These are phyloP conservation scores for Drosophila pachea DNA, from an alignment of 1,140 invertebrate species.

Conservation along the genomic window DNA sequence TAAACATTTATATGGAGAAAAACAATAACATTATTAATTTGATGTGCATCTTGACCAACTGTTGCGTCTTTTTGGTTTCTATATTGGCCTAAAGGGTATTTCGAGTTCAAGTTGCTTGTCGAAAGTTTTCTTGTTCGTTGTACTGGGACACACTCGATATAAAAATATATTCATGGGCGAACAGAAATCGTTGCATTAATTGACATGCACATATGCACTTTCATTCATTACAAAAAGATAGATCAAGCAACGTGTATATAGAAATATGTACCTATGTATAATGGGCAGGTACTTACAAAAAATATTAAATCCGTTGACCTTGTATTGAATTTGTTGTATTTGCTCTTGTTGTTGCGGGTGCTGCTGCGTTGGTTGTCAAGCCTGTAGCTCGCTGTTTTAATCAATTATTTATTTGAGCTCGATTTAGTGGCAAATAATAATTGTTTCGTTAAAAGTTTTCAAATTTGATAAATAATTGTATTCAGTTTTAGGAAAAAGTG, in stretches of 20 bases:
- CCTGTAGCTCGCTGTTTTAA: conserved; percentile 29
- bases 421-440: conserved; percentile 24
- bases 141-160: conserved; percentile 5
- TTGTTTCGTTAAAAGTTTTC: conserved; percentile 51
- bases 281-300: conserved; percentile 62
- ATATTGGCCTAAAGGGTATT: conserved; percentile 1
- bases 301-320: conserved; percentile 77
- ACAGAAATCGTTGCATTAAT: conserved; percentile 43
- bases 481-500: conserved; percentile 54
- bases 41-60: conserved; percentile 1
- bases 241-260: not conserved
- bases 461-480: conserved; percentile 21
- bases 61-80: not conserved
- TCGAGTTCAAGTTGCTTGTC: not conserved
- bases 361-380: conserved; percentile 24
- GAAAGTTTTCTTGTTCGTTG: not conserved
- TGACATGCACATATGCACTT: conserved; percentile 71
- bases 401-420: conserved; percentile 31
- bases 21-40: too few relatives aligned
- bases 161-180: conserved; percentile 32
- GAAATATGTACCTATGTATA: not conserved
- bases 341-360: conserved; percentile 31
- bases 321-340: conserved; percentile 64
- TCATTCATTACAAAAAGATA: conserved; percentile 25
- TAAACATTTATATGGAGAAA: too few relatives aligned